Conservation (phyloP, 2,797 vertebrate species). For the Urosaurus nigricauda region DNA sequence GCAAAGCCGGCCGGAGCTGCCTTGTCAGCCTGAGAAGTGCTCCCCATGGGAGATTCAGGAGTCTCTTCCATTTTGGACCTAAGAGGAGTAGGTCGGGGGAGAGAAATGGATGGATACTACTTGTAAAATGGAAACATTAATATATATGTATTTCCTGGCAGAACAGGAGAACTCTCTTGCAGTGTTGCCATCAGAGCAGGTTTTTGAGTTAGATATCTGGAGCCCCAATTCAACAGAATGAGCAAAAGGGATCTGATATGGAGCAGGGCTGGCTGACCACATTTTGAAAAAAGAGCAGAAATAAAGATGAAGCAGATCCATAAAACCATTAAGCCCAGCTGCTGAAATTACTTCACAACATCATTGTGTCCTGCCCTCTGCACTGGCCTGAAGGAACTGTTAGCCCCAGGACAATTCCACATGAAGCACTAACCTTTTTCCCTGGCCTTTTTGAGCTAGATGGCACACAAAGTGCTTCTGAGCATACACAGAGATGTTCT, state of each 20-base stretch:
- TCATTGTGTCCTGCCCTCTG: fast-evolving
- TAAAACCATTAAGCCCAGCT: not conserved
- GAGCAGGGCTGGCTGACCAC: too few species aligned
- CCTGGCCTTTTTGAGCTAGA: not conserved
- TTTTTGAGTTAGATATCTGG: not conserved
- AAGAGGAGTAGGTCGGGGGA: too few species aligned
- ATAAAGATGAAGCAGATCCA: not conserved
- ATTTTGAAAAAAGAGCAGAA: not conserved
- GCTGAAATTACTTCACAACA: not conserved
- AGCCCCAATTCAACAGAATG: not conserved
- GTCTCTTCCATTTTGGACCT: conserved; percentile 30
- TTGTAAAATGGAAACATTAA: not conserved
- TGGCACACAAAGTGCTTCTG: not conserved
- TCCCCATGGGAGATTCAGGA: not conserved
- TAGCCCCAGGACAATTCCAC: too few species aligned
- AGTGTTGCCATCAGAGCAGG: too few species aligned
- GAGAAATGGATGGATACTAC: too few species aligned
- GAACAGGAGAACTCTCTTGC: not conserved
- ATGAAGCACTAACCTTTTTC: not conserved
- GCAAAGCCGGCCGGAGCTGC: not conserved
- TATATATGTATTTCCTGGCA: not conserved
- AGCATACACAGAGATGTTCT: not conserved
- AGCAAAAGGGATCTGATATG: not conserved
- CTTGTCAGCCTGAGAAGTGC: not conserved
- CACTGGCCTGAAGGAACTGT: not conserved